Conservation (phyloP, 2,797 vertebrate species). For the Clarias pachynema region DNA sequence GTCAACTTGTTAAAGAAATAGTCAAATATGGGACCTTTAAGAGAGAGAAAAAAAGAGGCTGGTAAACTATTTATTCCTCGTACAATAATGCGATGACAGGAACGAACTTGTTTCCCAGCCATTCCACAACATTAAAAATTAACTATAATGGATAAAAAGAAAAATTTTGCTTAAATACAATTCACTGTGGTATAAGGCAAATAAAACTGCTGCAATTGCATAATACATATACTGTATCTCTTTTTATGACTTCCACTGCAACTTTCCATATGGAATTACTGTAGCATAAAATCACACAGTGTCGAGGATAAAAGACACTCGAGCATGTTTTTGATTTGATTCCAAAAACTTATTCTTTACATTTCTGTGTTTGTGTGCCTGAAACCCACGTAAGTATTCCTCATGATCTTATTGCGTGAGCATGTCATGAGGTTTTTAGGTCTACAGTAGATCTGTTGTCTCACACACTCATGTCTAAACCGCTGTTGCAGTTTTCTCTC, state of each 20-base stretch:
- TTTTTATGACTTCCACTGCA: constrained; percentile 3
- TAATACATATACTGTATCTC: neutral
- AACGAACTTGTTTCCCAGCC: neutral
- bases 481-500: neutral
- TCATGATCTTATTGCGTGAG: constrained; percentile 19
- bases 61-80: neutral
- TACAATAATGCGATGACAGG: no score
- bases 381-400: constrained; percentile 14
- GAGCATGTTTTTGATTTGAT: neutral
- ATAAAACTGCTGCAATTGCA: neutral
- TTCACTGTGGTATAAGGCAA: neutral
- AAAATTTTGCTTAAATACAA: neutral
- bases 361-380: neutral
- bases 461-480: neutral
- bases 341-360: constrained; percentile 11
- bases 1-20: no score
- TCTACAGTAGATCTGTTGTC: neutral
- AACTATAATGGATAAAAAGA: neutral
- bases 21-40: neutral
- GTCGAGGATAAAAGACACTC: neutral
- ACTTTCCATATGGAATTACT: constrained; percentile 5
- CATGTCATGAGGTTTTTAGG: neutral
- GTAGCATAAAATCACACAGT: constrained; percentile 13
- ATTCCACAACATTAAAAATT: neutral
- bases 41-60: neutral